Evolutionary conservation across 1,140 invertebrate species (phyloP).

Genomic region (Stenopsyche tienmushanensis): DNA sequence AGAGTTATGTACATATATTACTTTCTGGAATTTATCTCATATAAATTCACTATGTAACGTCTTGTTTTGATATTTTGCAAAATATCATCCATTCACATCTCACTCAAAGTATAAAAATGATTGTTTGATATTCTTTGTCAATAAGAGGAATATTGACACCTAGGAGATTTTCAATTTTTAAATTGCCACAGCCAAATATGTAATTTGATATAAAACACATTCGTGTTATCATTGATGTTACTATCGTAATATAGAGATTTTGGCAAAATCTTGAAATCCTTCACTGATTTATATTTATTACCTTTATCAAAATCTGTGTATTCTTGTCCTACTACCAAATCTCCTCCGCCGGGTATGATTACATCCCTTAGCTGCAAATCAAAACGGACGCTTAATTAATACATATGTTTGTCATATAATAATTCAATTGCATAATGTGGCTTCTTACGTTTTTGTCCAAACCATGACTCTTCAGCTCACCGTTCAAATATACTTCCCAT

Average conservation of each 20-base stretch:
- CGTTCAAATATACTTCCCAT: conserved; percentile 63
- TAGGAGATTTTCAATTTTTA: no score
- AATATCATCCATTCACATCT: no score
- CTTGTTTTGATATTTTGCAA: no score
- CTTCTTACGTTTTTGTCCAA: conserved; percentile 53
- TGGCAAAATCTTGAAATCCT: background rate
- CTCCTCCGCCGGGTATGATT: conserved; percentile 60
- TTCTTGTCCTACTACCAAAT: conserved; percentile 67
- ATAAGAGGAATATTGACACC: no score
- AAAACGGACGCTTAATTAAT: conserved; percentile 7
- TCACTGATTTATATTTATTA: background rate
- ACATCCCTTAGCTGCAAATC: conserved; percentile 55
- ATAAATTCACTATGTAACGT: no score
- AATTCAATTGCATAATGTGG: background rate
- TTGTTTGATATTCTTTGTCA: no score
- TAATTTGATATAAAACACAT: background rate
- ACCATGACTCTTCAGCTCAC: conserved; percentile 55
- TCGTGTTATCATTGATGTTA: background rate
- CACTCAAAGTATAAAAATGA: no score
- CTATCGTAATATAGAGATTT: background rate
- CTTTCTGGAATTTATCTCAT: no score
- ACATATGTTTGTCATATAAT: background rate
- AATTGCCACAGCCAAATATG: background rate
- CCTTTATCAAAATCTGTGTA: conserved; percentile 63
- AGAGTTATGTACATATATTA: no score